Conservation (phyloP, 2,113 vertebrate species). For the Eulemur rufifrons region DNA sequence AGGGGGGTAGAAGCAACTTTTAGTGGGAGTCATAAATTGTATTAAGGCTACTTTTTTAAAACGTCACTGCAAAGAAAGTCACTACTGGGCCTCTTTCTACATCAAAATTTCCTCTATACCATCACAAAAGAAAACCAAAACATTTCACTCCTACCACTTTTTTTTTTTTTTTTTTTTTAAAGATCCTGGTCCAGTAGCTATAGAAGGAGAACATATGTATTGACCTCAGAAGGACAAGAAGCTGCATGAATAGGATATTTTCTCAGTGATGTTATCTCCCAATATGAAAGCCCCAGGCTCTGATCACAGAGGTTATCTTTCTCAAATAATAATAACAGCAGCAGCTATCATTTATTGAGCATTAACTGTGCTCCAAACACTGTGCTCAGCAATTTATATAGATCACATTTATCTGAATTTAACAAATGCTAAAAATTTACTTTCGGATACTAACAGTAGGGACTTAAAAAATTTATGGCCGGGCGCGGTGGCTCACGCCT, state of each 20-base stretch:
- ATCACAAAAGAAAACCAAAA: neutral
- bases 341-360: neutral
- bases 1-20: neutral
- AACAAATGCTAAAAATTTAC: slow-evolving; percentile 20
- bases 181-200: neutral
- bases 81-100: neutral
- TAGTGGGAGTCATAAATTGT: neutral
- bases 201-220: neutral
- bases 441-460: slow-evolving; percentile 17
- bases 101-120: neutral
- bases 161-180: neutral
- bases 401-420: slow-evolving; percentile 19
- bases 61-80: neutral
- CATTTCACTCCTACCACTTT: neutral
- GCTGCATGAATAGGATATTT: neutral
- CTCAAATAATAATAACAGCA: neutral
- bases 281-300: neutral
- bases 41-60: neutral
- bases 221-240: slow-evolving; percentile 6
- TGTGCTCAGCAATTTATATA: slow-evolving; percentile 11
- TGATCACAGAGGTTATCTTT: neutral
- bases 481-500: too few relatives aligned
- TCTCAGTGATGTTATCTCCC: neutral
- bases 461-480: too few relatives aligned
- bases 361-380: neutral